These are phyloP conservation scores for Copsychus sechellarum DNA, from an alignment of 2,113 vertebrate species.

Conservation along the genomic window DNA sequence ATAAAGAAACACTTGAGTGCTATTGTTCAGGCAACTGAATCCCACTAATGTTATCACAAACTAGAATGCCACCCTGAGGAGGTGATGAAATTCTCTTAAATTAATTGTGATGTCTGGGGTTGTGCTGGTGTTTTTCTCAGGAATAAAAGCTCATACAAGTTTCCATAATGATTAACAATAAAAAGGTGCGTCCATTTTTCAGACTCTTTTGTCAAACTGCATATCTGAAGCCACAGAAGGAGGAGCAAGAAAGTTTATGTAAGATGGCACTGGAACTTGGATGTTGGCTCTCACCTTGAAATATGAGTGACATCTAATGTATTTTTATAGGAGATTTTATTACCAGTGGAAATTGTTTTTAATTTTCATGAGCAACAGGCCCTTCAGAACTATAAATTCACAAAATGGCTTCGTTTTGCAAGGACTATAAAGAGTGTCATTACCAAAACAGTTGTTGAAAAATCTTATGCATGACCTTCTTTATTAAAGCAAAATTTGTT, in stretches of 20 bases:
- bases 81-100: background rate
- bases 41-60: background rate
- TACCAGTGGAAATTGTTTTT: background rate
- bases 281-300: background rate
- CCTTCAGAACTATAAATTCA: background rate
- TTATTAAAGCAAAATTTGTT: background rate
- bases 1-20: background rate
- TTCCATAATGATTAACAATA: background rate
- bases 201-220: background rate
- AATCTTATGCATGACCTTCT: background rate
- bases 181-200: background rate
- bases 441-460: constrained; percentile 6
- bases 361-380: background rate
- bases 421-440: background rate
- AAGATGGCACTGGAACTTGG: background rate
- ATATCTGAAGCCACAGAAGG: background rate
- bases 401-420: background rate
- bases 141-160: background rate
- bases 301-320: background rate
- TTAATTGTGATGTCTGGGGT: background rate
- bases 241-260: background rate
- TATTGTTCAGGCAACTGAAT: background rate
- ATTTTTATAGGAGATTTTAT: constrained; percentile 8
- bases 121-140: background rate
- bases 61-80: background rate